A percentile compares a stretch with the other conserved stretches of the same genome.
Conservation (phyloP, 2,797 vertebrate species). For the Peromyscus melanophrys region DNA sequence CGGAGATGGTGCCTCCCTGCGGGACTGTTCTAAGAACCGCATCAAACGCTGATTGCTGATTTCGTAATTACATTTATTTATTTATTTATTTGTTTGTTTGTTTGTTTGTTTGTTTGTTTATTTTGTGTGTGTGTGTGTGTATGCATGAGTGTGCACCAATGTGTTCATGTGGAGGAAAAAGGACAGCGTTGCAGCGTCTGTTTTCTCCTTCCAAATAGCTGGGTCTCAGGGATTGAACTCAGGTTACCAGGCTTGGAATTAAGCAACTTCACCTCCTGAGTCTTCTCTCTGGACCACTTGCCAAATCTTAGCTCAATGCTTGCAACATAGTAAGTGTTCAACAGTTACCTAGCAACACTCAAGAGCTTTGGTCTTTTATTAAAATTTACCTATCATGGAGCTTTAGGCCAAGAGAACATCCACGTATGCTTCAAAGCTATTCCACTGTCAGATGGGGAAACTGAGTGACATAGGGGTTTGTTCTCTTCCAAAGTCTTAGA, state of each 20-base stretch:
- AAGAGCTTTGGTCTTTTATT: background rate
- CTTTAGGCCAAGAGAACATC: background rate
- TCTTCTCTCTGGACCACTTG: background rate
- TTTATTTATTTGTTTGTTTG: background rate
- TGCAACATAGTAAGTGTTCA: background rate
- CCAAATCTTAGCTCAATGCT: background rate
- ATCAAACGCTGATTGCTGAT: background rate
- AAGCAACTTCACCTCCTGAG: too few relatives aligned
- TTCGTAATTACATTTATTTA: background rate
- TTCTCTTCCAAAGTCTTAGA: background rate
- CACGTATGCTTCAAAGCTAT: background rate
- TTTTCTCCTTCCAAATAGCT: background rate
- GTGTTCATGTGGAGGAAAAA: background rate
- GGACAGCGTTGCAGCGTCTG: background rate
- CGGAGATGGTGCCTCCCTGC: background rate
- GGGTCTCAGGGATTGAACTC: background rate
- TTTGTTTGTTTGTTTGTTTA: background rate
- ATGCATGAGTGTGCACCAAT: too few relatives aligned
- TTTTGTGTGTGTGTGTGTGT: background rate
- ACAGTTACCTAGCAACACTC: background rate
- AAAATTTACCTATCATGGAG: background rate
- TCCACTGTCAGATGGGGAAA: conserved; percentile 1
- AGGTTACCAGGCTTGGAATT: background rate
- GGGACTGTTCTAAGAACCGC: background rate
- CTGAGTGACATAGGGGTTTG: background rate